Evolutionary conservation across 2,888 invertebrate genomes (phyloP).

Genomic region (Prenolepis imparis): DNA sequence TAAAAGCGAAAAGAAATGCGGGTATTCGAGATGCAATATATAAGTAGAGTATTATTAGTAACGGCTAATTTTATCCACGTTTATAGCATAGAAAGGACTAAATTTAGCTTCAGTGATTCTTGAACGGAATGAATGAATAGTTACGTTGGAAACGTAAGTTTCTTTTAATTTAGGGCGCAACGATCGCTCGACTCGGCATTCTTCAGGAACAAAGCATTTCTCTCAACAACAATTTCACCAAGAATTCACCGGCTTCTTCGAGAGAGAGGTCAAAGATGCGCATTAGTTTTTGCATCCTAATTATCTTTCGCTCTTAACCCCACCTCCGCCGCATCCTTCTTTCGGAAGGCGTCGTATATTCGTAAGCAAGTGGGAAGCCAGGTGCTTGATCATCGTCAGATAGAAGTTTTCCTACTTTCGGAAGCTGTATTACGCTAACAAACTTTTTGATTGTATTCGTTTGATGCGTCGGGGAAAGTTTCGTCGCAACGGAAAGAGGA

Average conservation of each 20-base stretch:
- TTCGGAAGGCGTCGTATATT: neutral
- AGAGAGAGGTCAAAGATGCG: neutral
- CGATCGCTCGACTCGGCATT: neutral
- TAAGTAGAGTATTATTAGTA: neutral
- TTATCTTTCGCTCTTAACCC: conserved; percentile 4
- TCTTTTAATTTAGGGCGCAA: neutral
- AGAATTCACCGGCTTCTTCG: neutral
- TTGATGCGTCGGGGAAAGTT: conserved; percentile 7
- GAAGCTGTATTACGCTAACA: neutral
- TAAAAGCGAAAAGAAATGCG: neutral
- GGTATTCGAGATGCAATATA: neutral
- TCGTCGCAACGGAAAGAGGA: neutral
- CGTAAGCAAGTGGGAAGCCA: neutral
- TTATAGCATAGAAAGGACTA: neutral
- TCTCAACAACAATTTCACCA: conserved; percentile 20
- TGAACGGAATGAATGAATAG: neutral
- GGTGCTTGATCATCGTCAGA: neutral
- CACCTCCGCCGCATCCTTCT: neutral
- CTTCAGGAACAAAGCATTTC: neutral
- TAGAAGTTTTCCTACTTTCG: conserved; percentile 10
- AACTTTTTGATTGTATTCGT: conserved; percentile 13
- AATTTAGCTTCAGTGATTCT: conserved; percentile 1
- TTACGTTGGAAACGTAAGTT: neutral
- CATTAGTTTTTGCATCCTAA: neutral
- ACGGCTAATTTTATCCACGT: neutral